phyloP scores from a whole-genome alignment of 2,888 invertebrate species.

The Temnothorax unifasciatus region DNA sequence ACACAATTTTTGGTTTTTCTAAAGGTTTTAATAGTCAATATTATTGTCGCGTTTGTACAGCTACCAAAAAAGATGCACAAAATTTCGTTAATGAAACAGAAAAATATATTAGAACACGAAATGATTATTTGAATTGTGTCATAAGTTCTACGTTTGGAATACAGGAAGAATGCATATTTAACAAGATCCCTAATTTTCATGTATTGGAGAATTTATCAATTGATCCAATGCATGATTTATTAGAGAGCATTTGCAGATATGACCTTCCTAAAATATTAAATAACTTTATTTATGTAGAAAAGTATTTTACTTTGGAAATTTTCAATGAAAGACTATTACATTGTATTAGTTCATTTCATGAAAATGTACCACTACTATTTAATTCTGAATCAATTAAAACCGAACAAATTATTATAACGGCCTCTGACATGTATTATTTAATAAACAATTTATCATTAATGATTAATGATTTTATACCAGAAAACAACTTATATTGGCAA shows the following conservation, averaged over 20 bases:
- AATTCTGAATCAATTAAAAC: conserved; percentile 56
- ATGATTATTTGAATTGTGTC: conserved; percentile 29
- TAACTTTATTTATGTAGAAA: conserved; percentile 48
- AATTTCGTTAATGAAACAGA: conserved; percentile 30
- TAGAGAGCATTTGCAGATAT: conserved; percentile 63
- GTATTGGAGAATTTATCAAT: conserved; percentile 51
- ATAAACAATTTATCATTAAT: conserved; percentile 61
- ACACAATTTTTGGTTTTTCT: conserved; percentile 59
- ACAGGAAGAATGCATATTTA: conserved; percentile 58
- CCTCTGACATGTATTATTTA: conserved; percentile 66
- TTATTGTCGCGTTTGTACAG: conserved; percentile 60
- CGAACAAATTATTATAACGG: conserved; percentile 54
- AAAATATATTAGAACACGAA: conserved; percentile 26
- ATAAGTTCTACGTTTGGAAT: conserved; percentile 38
- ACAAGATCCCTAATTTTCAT: conserved; percentile 63
- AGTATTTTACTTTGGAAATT: conserved; percentile 57
- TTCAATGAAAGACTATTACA: conserved; percentile 50
- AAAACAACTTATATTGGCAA: conserved; percentile 56
- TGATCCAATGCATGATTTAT: conserved; percentile 48
- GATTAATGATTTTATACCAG: conserved; percentile 65
- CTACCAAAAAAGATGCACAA: conserved; percentile 37
- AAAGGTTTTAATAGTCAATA: conserved; percentile 58
- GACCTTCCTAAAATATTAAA: conserved; percentile 62
- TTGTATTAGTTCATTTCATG: background rate
- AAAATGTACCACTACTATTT: conserved; percentile 55